These are phyloP conservation scores for Dryadula phaetusa DNA, from an alignment of 2,888 invertebrate species.

Conservation along the genomic window DNA sequence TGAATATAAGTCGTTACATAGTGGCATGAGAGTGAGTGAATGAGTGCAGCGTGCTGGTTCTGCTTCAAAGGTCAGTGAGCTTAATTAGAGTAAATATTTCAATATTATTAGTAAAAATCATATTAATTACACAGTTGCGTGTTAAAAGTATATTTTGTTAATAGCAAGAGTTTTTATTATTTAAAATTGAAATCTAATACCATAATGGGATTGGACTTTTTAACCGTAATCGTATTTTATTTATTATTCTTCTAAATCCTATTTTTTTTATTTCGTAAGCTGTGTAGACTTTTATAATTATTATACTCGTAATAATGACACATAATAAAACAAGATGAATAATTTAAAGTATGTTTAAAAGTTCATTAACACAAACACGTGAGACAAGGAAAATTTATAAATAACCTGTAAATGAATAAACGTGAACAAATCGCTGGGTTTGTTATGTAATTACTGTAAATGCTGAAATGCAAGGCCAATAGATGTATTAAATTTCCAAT, in stretches of 20 bases:
- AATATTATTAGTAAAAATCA: not conserved
- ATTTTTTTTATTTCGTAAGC: no score
- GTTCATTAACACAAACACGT: not conserved
- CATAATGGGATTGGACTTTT: not conserved
- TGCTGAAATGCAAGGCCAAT: slow-evolving; percentile 46
- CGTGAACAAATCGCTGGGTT: slow-evolving; percentile 32
- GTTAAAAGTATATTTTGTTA: no score
- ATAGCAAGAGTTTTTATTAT: not conserved
- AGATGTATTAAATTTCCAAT: slow-evolving; percentile 42
- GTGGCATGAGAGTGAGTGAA: slow-evolving; percentile 38
- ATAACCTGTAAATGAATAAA: slow-evolving; percentile 35
- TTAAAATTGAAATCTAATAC: not conserved
- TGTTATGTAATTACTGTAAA: slow-evolving; percentile 44
- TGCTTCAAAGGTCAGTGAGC: slow-evolving; percentile 14
- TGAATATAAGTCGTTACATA: slow-evolving; percentile 28
- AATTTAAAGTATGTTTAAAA: not conserved
- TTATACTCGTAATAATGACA: not conserved
- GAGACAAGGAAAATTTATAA: slow-evolving; percentile 2
- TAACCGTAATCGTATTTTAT: no score
- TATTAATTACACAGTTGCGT: no score
- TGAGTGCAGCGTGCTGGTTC: slow-evolving; percentile 37
- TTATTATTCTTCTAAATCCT: no score
- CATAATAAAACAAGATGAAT: not conserved
- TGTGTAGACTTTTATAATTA: no score
- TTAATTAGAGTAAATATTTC: slow-evolving; percentile 7